Evolutionary conservation across 2,888 invertebrate species (phyloP).

Genomic region (Melitaea athalia): DNA sequence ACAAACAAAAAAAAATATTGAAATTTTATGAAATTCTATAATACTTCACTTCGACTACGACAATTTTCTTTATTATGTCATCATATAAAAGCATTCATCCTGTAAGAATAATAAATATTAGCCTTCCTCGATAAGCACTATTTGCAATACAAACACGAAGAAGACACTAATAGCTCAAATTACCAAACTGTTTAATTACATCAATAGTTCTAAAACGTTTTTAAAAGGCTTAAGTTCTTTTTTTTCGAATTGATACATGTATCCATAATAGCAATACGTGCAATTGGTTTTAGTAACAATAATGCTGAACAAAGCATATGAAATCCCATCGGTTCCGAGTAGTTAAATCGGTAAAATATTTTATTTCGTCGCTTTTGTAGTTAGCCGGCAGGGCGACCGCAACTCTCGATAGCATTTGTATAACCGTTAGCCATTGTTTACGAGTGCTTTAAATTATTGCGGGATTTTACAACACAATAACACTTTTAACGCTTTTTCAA

Average conservation of each 20-base stretch:
- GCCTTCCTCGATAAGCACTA: no score
- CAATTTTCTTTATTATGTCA: no score
- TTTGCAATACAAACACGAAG: no score
- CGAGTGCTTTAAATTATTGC: constrained; percentile 33
- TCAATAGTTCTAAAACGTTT: no score
- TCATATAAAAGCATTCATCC: no score
- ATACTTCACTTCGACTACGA: no score
- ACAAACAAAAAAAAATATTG: no score
- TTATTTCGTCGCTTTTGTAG: constrained; percentile 38
- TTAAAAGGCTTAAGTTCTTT: not conserved
- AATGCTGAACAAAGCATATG: constrained; percentile 43
- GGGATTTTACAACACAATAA: constrained; percentile 20
- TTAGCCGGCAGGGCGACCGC: constrained; percentile 23
- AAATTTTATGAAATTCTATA: no score
- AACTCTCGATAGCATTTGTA: constrained; percentile 34
- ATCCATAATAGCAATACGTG: constrained; percentile 30
- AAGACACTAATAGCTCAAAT: no score
- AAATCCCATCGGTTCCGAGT: constrained; percentile 39
- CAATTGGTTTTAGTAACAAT: constrained; percentile 40
- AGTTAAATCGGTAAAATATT: constrained; percentile 38
- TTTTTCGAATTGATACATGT: constrained; percentile 28
- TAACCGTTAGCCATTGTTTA: constrained; percentile 27
- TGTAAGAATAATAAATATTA: no score
- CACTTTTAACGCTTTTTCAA: constrained; percentile 28
- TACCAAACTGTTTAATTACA: no score